Evolutionary conservation across 1,140 invertebrate genomes (phyloP).

Genomic region (Marisa cornuarietis): DNA sequence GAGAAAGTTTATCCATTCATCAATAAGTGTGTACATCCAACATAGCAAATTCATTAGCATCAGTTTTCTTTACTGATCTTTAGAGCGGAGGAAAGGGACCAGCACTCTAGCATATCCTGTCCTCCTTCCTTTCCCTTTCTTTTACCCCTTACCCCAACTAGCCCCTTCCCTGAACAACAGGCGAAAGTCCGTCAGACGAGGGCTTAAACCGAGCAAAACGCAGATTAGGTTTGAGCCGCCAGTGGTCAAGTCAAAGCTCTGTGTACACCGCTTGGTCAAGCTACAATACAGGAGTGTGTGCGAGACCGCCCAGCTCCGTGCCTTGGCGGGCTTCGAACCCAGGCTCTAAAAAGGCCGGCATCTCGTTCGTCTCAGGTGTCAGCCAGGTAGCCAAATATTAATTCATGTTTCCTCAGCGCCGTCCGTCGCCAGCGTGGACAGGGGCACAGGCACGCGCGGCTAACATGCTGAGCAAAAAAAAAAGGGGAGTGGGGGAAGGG

Average conservation of each 20-base stretch:
- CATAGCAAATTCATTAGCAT: too few species aligned
- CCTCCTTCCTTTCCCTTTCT: neutral
- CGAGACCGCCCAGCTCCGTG: neutral
- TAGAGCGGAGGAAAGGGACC: too few species aligned
- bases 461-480: neutral
- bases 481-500: neutral
- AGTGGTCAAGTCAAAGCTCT: conserved; percentile 10
- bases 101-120: too few species aligned
- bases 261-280: neutral
- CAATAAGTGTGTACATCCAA: too few species aligned
- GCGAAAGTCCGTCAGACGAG: neutral
- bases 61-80: too few species aligned
- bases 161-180: neutral
- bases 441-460: conserved; percentile 7
- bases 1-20: too few species aligned
- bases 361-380: neutral
- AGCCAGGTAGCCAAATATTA: conserved; percentile 14
- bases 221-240: neutral
- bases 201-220: neutral
- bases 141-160: neutral
- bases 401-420: neutral
- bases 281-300: too few species aligned
- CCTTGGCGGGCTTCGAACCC: conserved; percentile 7
- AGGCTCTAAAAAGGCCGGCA: conserved; percentile 18
- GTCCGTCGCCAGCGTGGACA: neutral